Percentiles rank a stretch among this genome's conserved stretches.
Evolutionary conservation across 2,888 invertebrate genomes (phyloP).

Genomic region (Pheosia gnoma): DNA sequence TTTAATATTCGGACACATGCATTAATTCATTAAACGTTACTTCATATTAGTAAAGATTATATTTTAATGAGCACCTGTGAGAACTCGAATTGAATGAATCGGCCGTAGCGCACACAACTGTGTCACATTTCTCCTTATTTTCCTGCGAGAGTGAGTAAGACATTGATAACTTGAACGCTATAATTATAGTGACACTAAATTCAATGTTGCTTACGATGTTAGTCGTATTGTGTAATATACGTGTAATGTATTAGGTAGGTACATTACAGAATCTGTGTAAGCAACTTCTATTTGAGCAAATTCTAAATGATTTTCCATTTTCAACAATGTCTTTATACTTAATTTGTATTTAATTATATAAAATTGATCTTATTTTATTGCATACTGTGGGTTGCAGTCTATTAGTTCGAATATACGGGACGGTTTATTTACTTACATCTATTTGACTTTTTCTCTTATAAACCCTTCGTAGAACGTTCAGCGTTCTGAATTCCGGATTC

Average conservation of each 20-base stretch:
- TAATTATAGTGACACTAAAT: neutral
- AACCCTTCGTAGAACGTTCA: neutral
- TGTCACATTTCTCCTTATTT: neutral
- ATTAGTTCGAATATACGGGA: too few relatives aligned
- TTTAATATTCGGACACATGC: constrained; percentile 26
- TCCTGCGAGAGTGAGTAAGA: neutral
- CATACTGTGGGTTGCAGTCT: too few relatives aligned
- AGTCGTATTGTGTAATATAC: constrained; percentile 1
- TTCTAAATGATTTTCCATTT: neutral
- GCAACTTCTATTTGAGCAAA: neutral
- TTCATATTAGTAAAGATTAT: constrained; percentile 25
- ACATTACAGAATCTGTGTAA: neutral
- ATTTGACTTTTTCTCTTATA: neutral
- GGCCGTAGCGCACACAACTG: neutral
- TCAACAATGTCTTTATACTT: too few relatives aligned
- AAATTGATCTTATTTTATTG: too few relatives aligned
- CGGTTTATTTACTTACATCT: too few relatives aligned
- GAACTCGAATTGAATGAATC: neutral
- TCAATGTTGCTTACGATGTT: neutral
- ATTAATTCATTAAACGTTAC: constrained; percentile 32
- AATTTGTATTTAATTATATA: too few relatives aligned
- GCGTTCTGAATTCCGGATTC: too few relatives aligned
- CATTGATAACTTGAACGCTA: neutral
- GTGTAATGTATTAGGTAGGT: neutral
- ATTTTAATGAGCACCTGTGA: constrained; percentile 29